These are phyloP conservation scores for Drosophila kikkawai DNA, from an alignment of 1,140 invertebrate genomes.

Conservation along the genomic window DNA sequence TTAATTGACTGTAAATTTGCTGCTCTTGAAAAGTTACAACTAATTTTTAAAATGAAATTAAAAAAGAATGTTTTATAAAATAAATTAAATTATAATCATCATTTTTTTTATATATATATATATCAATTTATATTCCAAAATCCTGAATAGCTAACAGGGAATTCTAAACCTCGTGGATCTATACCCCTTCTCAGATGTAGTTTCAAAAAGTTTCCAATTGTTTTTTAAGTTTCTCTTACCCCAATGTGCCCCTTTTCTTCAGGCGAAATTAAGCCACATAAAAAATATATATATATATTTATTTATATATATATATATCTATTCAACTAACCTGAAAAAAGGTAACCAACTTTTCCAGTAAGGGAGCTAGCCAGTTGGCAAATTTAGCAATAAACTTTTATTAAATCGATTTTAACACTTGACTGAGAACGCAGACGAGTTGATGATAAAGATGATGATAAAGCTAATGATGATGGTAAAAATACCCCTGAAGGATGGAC, in stretches of 20 bases:
- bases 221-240: conserved; percentile 34
- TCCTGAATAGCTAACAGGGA: not conserved
- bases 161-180: conserved; percentile 22
- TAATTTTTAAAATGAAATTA: conserved; percentile 68
- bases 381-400: conserved; percentile 82
- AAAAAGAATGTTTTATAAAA: not conserved
- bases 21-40: conserved; percentile 69
- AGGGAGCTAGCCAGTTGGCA: conserved; percentile 67
- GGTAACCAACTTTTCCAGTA: conserved; percentile 5
- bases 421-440: conserved; percentile 54
- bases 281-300: conserved; percentile 9
- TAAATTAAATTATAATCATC: not conserved
- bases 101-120: too few relatives aligned
- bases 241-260: not conserved
- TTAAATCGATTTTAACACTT: conserved; percentile 84
- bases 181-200: conserved; percentile 12
- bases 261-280: conserved; percentile 37
- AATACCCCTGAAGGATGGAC: conserved; percentile 15
- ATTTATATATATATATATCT: not conserved
- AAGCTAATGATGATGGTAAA: conserved; percentile 28
- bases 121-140: too few relatives aligned
- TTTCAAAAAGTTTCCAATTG: conserved; percentile 46
- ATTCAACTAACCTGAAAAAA: conserved; percentile 44
- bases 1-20: conserved; percentile 82
- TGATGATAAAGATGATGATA: conserved; percentile 26